Base-by-base conservation (phyloP, 1,140 invertebrate genomes). In the Ceratina calcarata region DNA sequence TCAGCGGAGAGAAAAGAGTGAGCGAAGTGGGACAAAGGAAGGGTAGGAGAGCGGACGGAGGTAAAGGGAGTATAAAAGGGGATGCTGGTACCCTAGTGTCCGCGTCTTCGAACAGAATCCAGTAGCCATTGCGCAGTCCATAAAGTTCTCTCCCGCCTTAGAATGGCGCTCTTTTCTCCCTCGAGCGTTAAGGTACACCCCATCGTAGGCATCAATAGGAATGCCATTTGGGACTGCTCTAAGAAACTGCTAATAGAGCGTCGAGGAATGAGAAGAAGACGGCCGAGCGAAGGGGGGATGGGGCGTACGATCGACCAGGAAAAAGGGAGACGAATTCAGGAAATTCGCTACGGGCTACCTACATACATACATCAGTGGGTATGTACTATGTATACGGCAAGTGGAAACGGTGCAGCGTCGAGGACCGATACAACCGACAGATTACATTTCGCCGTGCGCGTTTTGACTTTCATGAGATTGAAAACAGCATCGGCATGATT, bases 161-260 rank as follows among this genome's bases (percentile, higher is more conserved):
- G 83, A 87, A 85, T 70, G 65, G 68, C 68, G 73, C 62, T 84
- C 72, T 81, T 83, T 87, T 81, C 85, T 84, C 62, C 78, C 85
- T 67, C 77, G 51, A 77, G 69, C 80, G 84, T 86, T 86, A 86
- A 84, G 80, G 79, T 81, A 82, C 75, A 78, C 80, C 71, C 85
- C 61, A 72, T 71, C 78, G 82, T 58, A 78, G 75, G 76, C 81
- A 86, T 89, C 88, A 89, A 89, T 89, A 83, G 87, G 80, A 88
- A 88, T 89, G 83, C 85, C 85, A 88, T 85, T 88, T 85, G 86
- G 81, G 85, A 83, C 51, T 81, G 84, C 76, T 87, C 82, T 89
- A 88, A 87, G 87, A 87, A 88, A 88, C 87, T 88, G 85, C 83
- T 89, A 89, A 87, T 88, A 88, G 86, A 88, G 82, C 80, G 69